A percentile compares a stretch with the other conserved stretches of the same genome.
Evolutionary conservation across 2,113 vertebrate species (phyloP).

Genomic region (Oophaga pumilio): DNA sequence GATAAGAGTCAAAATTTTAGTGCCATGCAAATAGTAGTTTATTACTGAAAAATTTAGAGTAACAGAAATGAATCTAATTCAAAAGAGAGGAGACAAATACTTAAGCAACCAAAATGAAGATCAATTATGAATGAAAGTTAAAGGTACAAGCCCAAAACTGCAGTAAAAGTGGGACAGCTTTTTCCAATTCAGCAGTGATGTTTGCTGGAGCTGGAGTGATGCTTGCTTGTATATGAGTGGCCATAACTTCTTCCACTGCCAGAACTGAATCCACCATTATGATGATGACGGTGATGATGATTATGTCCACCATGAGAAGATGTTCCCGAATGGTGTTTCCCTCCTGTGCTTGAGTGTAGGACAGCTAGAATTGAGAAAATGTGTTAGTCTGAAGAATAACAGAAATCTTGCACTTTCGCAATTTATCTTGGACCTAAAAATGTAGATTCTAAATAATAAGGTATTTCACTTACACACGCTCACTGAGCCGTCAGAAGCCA

Average conservation of each 20-base stretch:
- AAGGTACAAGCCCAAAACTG: background rate
- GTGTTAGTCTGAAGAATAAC: background rate
- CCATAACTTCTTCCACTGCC: conserved; percentile 1
- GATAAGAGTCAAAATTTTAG: background rate
- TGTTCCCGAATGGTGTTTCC: conserved; percentile 34
- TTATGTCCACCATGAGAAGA: conserved; percentile 15
- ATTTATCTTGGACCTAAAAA: background rate
- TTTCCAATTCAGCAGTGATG: background rate
- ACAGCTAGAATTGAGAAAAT: background rate
- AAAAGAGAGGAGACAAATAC: background rate
- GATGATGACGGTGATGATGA: conserved; percentile 27
- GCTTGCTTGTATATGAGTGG: conserved; percentile 4
- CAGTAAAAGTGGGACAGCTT: background rate
- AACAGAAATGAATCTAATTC: background rate
- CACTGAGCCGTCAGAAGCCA: conserved; percentile 18
- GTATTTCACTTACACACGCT: conserved; percentile 35
- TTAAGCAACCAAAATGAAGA: background rate
- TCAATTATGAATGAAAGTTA: background rate
- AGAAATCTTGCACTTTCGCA: background rate
- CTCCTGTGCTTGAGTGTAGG: conserved; percentile 39
- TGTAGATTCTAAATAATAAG: background rate
- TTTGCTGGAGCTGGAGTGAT: background rate
- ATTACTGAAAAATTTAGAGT: background rate
- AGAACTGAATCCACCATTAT: conserved; percentile 7
- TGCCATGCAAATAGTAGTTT: conserved; percentile 2